Percentiles rank a stretch among this genome's conserved stretches.
Conservation (phyloP, 2,888 invertebrate species). For the Tinea trinotella region DNA sequence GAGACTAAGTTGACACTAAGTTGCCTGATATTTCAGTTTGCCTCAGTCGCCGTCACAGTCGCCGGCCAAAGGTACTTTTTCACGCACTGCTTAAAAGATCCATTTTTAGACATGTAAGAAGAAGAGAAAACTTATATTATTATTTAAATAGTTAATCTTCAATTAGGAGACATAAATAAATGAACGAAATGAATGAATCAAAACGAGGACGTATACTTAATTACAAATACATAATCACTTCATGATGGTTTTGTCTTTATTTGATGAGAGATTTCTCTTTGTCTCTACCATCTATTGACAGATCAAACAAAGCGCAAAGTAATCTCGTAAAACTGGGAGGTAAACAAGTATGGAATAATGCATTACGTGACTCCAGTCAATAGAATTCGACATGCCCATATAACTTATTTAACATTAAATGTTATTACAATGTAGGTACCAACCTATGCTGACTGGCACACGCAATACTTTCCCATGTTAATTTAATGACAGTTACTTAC, state of each 20-base stretch:
- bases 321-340: slow-evolving; percentile 23
- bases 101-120: too few relatives aligned
- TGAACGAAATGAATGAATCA: too few relatives aligned
- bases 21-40: too few relatives aligned
- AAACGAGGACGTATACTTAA: neutral
- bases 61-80: too few relatives aligned
- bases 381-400: slow-evolving; percentile 12
- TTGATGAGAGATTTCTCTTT: neutral
- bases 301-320: slow-evolving; percentile 5
- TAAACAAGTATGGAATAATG: slow-evolving; percentile 14
- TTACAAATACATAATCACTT: neutral
- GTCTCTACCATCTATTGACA: slow-evolving; percentile 11
- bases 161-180: too few relatives aligned
- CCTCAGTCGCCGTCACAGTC: too few relatives aligned
- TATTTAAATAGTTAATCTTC: too few relatives aligned
- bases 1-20: too few relatives aligned
- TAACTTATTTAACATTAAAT: slow-evolving; percentile 10
- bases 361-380: slow-evolving; percentile 15
- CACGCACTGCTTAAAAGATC: too few relatives aligned
- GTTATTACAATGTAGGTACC: too few relatives aligned
- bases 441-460: neutral
- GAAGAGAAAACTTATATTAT: too few relatives aligned
- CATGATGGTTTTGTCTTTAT: neutral
- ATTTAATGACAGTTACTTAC: too few relatives aligned
- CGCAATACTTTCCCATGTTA: neutral